Conservation (phyloP, 2,797 vertebrate species). For the Galagoides demidoff region DNA sequence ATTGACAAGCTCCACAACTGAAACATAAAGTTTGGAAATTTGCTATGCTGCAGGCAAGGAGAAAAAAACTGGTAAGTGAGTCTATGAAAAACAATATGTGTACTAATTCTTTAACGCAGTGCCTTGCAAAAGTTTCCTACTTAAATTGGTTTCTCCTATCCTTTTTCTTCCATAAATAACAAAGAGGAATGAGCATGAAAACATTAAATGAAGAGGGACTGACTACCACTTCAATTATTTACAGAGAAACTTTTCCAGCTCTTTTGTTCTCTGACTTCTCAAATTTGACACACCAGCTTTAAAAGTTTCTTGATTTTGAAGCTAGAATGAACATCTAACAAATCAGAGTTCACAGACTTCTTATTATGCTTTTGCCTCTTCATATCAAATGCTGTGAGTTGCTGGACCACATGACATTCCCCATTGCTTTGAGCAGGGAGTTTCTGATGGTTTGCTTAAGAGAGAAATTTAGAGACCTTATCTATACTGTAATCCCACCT, state of each 20-base stretch:
- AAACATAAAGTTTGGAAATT: not conserved
- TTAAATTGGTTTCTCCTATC: constrained; percentile 10
- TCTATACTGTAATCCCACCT: not conserved
- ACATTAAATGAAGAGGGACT: not conserved
- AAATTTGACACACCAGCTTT: not conserved
- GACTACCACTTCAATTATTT: not conserved
- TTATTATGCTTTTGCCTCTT: not conserved
- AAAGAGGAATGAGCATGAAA: not conserved
- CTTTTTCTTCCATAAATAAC: not conserved
- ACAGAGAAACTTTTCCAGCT: not conserved
- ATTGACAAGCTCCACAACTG: not conserved
- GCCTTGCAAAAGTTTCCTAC: not conserved
- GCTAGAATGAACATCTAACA: not conserved
- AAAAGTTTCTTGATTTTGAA: not conserved
- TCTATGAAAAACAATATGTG: not conserved
- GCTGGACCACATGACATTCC: not conserved
- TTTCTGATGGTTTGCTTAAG: not conserved
- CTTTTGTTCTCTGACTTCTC: not conserved
- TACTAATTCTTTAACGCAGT: not conserved
- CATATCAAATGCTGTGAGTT: not conserved
- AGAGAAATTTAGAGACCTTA: not conserved
- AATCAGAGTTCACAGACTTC: not conserved
- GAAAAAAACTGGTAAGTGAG: not conserved
- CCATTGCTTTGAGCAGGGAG: not conserved
- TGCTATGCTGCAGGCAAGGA: not conserved